Conservation (phyloP, 2,113 vertebrate species). For the Archocentrus centrarchus region DNA sequence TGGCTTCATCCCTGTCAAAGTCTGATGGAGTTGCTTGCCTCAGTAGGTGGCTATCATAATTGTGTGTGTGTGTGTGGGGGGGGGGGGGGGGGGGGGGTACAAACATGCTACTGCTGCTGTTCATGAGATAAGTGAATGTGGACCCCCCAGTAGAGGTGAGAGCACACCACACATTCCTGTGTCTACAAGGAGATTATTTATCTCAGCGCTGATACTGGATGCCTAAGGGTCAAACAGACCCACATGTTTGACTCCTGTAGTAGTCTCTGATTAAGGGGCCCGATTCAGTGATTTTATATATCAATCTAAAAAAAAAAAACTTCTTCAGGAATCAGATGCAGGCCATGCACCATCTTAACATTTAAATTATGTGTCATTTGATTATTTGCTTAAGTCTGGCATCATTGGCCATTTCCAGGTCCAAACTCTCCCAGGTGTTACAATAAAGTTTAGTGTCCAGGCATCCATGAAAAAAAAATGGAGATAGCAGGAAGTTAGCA, state of each 20-base stretch:
- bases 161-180: constrained; percentile 70
- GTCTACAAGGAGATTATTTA: constrained; percentile 69
- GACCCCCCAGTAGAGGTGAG: constrained; percentile 72
- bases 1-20: constrained; percentile 60
- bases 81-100: neutral
- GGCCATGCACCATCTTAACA: neutral
- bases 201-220: constrained; percentile 50
- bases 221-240: constrained; percentile 49
- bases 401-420: neutral
- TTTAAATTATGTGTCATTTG: neutral
- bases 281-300: neutral
- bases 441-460: no score
- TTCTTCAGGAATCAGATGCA: neutral
- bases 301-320: neutral
- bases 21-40: constrained; percentile 62
- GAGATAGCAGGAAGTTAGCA: neutral
- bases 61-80: neutral
- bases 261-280: neutral
- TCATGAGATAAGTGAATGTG: constrained; percentile 62
- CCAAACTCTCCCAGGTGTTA: neutral
- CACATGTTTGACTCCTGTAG: constrained; percentile 4
- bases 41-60: constrained; percentile 54
- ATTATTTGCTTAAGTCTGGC: neutral
- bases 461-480: neutral
- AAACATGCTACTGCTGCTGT: constrained; percentile 57